A percentile compares a stretch with the other conserved stretches of the same genome.
phyloP scores from a whole-genome alignment of 1,140 invertebrate genomes.

The Ooceraea biroi region DNA sequence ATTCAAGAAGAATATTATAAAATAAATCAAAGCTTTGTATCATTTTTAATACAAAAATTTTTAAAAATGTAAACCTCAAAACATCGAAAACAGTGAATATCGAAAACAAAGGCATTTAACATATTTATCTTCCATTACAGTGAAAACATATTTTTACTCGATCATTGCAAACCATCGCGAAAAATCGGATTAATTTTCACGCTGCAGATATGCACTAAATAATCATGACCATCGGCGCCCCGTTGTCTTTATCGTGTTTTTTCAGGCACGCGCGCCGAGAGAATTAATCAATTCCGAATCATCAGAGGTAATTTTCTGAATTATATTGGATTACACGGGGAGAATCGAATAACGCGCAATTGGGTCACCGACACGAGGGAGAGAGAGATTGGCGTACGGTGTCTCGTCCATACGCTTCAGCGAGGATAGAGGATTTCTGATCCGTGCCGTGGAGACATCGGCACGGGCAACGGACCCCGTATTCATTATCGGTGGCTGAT shows the following conservation, averaged over 20 bases:
- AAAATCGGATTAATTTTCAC: background rate
- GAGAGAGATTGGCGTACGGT: slow-evolving; percentile 39
- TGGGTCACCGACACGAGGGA: slow-evolving; percentile 34
- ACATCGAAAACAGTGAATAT: too few relatives aligned
- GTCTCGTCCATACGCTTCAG: slow-evolving; percentile 31
- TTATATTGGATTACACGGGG: slow-evolving; percentile 57
- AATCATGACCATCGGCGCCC: too few relatives aligned
- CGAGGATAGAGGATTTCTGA: slow-evolving; percentile 33
- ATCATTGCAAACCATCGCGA: background rate
- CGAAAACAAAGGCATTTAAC: background rate
- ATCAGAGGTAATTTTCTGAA: slow-evolving; percentile 38
- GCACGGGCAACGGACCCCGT: slow-evolving; percentile 7
- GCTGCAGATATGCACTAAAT: background rate
- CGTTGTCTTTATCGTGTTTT: background rate
- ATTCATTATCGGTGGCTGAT: slow-evolving; percentile 60
- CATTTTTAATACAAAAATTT: too few relatives aligned
- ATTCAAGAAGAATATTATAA: too few relatives aligned
- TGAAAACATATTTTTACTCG: background rate
- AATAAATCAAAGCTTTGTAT: background rate
- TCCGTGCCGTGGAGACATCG: background rate
- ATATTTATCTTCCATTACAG: background rate
- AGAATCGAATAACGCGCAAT: slow-evolving; percentile 47
- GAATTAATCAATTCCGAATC: slow-evolving; percentile 46
- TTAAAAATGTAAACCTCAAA: too few relatives aligned
- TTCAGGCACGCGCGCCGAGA: background rate